Conservation (phyloP, 1,140 invertebrate genomes). For the Conopomorpha cramerella region DNA sequence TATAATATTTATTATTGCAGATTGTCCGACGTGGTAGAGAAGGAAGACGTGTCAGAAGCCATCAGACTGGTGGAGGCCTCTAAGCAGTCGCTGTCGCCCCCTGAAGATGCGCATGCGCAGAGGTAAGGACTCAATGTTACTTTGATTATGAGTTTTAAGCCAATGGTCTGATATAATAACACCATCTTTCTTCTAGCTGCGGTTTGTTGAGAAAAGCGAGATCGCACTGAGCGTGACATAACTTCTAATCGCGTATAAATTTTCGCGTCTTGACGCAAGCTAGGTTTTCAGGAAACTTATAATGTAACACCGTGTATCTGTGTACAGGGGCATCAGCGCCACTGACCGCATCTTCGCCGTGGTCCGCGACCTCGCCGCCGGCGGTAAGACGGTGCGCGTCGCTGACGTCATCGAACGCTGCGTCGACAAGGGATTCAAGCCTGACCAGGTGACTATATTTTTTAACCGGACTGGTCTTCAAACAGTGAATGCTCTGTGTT, state of each 20-base stretch:
- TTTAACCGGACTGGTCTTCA: too few relatives aligned
- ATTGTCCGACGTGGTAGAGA: conserved; percentile 84
- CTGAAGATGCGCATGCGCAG: conserved; percentile 53
- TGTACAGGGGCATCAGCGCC: conserved; percentile 60
- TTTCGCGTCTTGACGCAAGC: too few relatives aligned
- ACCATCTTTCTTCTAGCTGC: too few relatives aligned
- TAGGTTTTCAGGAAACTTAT: too few relatives aligned
- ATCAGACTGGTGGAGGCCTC: conserved; percentile 95
- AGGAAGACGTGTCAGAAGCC: conserved; percentile 94
- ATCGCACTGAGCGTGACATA: too few relatives aligned
- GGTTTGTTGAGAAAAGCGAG: too few relatives aligned
- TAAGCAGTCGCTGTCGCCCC: conserved; percentile 86
- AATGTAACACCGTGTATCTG: too few relatives aligned
- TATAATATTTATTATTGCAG: conserved; percentile 17
- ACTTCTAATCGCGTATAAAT: too few relatives aligned
- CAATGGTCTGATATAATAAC: too few relatives aligned
- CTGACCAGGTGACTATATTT: conserved; percentile 74
- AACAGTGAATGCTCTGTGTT: too few relatives aligned
- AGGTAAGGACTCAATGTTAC: too few relatives aligned
- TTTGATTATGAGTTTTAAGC: too few relatives aligned
- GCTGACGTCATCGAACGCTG: conserved; percentile 85
- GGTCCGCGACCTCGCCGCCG: conserved; percentile 80
- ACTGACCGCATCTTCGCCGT: conserved; percentile 86
- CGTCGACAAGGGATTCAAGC: conserved; percentile 87
- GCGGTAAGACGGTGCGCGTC: conserved; percentile 73